Conservation (phyloP, 1,140 invertebrate genomes). For the Neodiprion virginianus region DNA sequence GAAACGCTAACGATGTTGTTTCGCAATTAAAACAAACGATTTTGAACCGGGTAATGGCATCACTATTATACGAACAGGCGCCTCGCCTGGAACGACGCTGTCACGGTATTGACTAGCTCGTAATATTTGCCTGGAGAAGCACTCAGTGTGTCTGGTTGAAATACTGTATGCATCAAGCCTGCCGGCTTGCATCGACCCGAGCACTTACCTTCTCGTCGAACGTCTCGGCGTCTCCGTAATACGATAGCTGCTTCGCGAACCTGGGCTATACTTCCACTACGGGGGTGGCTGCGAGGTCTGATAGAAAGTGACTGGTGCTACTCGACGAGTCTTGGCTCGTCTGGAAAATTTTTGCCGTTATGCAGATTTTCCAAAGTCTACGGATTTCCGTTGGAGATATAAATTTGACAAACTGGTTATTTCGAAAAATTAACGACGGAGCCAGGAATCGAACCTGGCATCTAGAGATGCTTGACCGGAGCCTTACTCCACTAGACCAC, state of each 20-base stretch:
- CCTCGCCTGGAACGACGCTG: background rate
- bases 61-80: too few species aligned
- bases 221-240: conserved; percentile 1
- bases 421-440: too few species aligned
- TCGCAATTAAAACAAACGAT: background rate
- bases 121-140: background rate
- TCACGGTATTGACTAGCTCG: background rate
- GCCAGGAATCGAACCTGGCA: too few species aligned
- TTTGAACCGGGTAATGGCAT: background rate
- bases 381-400: too few species aligned
- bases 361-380: too few species aligned
- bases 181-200: background rate
- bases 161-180: background rate
- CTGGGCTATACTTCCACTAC: background rate
- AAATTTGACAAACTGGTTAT: too few species aligned
- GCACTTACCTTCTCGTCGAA: conserved; percentile 2
- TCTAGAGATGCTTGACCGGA: too few species aligned
- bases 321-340: too few species aligned
- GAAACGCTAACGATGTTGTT: background rate
- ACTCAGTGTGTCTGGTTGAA: background rate
- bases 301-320: too few species aligned
- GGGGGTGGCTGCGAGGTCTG: too few species aligned
- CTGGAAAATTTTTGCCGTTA: too few species aligned
- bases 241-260: background rate
- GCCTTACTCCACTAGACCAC: too few species aligned